phyloP scores from a whole-genome alignment of 1,140 invertebrate genomes.

The Copidosoma floridanum region DNA sequence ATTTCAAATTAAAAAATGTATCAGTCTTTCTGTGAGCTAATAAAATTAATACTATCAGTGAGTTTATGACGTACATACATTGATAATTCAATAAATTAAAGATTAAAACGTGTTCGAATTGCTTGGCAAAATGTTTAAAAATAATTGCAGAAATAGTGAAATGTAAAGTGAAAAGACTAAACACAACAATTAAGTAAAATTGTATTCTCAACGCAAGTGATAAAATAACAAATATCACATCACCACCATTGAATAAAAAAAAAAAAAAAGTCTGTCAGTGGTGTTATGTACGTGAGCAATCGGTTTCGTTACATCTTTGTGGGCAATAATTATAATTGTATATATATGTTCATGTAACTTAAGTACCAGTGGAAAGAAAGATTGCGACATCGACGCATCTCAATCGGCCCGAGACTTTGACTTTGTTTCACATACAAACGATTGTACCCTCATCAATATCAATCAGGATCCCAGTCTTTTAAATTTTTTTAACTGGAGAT shows the following conservation, averaged over 20 bases:
- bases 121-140: constrained; percentile 8
- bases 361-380: constrained; percentile 18
- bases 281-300: constrained; percentile 7
- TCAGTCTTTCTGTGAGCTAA: constrained; percentile 2
- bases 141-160: constrained; percentile 7
- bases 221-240: constrained; percentile 29
- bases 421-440: too few species aligned
- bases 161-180: constrained; percentile 25
- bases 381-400: constrained; percentile 1
- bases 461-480: constrained; percentile 8
- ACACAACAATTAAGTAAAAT: background rate
- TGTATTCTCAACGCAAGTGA: constrained; percentile 5
- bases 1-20: constrained; percentile 9
- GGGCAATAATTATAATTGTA: too few species aligned
- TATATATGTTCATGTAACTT: too few species aligned
- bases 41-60: constrained; percentile 1
- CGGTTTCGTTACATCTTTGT: too few species aligned
- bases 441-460: constrained; percentile 18
- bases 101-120: too few species aligned
- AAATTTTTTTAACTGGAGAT: background rate
- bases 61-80: constrained; percentile 1
- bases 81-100: too few species aligned
- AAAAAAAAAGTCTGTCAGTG: constrained; percentile 1
- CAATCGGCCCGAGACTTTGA: constrained; percentile 7
- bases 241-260: constrained; percentile 11